phyloP scores from a whole-genome alignment of 2,113 vertebrate genomes.

The Romanogobio albipinnatus region DNA sequence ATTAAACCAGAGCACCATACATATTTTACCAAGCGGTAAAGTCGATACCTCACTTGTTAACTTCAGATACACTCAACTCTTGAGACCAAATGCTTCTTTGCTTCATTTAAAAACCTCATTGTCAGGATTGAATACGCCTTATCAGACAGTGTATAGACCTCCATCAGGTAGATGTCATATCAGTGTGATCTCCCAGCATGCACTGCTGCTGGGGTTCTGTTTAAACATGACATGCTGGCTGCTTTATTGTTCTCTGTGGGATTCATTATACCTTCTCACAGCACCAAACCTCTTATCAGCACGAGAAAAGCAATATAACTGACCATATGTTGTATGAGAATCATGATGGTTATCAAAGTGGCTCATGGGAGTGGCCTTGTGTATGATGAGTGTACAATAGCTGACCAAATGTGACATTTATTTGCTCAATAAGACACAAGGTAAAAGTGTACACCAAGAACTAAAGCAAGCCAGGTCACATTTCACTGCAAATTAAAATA shows the following conservation, averaged over 20 bases:
- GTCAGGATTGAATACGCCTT: background rate
- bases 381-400: background rate
- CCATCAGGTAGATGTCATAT: background rate
- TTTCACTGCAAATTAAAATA: background rate
- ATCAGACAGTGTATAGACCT: background rate
- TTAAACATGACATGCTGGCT: background rate
- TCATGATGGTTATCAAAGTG: background rate
- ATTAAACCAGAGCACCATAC: background rate
- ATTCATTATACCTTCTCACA: constrained; percentile 14
- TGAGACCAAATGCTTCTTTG: background rate
- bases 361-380: background rate
- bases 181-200: constrained; percentile 44
- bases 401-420: background rate
- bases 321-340: constrained; percentile 7
- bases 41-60: background rate
- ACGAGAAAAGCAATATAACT: constrained; percentile 9
- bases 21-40: background rate
- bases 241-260: constrained; percentile 50
- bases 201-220: background rate
- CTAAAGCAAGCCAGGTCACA: background rate
- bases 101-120: background rate
- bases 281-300: constrained; percentile 6
- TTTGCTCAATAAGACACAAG: background rate
- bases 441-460: background rate
- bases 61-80: background rate